Base-by-base conservation (phyloP, 1,140 invertebrate genomes). In the Theocolax elegans region DNA sequence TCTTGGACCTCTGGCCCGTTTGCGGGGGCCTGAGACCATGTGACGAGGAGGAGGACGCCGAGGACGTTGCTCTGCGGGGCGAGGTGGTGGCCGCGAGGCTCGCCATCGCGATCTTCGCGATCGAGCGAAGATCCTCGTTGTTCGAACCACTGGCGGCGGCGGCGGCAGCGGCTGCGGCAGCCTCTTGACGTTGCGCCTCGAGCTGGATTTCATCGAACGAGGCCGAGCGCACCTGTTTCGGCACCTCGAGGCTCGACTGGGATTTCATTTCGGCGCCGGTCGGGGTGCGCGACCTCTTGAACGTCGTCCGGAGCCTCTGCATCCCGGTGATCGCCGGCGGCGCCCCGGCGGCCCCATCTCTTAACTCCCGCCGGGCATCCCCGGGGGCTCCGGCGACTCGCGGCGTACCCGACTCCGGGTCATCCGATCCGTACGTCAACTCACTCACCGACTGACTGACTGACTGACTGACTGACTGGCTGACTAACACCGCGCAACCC, bases 241-340 rank as follows among this genome's bases (percentile, higher is more conserved):
- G 93, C 66, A 95, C 93, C 82, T 95, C 94, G 67, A 95, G 89
- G 81, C 93, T 95, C 86, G 92, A 94, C 82, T 95, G 93, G 66
- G 92, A 93, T 87, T 95, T 95, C 93, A 95, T 94, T 83, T 95
- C 93, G 74, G 92, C 92, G 58, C 93, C 93, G 56, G 93, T 95
- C 35, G 94, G 94, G 64, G 94, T 95, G 71, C 92, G 89, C 76
- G 93, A 94, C 76, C 93, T 90, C 84, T 92, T 94, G 87, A 95
- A 94, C 59, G 93, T 94, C 80, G 92, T 93, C 73, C 93, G 91
- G 87, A 95, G 87, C 77, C 91, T 89, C 85, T 94, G 92, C 92
- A 94, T 94, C 67, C 75, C 66, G 48, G 40, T 51, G n/a, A 59
- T 27, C 27, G 38, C 25, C 46, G 38, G 23, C 17, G n/a, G 38